Evolutionary conservation across 2,113 vertebrate species (phyloP).

Genomic region (Hypocryptadius cinnamomeus): DNA sequence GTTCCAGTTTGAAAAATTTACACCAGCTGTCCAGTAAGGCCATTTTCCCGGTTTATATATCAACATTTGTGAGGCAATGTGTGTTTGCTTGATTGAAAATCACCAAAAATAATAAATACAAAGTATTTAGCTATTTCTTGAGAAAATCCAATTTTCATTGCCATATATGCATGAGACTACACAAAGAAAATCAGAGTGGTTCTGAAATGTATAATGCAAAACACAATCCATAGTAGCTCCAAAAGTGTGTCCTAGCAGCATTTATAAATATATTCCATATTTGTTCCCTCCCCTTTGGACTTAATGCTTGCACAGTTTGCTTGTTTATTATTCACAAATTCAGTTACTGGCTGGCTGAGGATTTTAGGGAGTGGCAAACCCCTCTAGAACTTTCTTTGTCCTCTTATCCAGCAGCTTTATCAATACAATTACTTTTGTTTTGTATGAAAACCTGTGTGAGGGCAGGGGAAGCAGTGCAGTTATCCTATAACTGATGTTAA

Average conservation of each 20-base stretch:
- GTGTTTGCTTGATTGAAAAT: neutral
- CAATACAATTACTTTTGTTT: neutral
- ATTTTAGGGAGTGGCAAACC: neutral
- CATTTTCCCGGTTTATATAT: neutral
- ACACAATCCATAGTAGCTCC: neutral
- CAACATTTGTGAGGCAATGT: neutral
- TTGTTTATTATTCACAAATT: neutral
- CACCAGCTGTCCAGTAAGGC: neutral
- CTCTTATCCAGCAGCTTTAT: neutral
- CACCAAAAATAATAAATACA: neutral
- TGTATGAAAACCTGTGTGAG: neutral
- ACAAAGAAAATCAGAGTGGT: neutral
- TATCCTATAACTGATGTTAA: neutral
- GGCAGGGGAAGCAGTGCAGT: neutral
- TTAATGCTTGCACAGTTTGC: neutral
- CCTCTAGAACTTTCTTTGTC: neutral
- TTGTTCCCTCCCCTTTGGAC: neutral
- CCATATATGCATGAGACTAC: neutral
- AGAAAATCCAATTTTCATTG: neutral
- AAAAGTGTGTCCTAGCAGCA: neutral
- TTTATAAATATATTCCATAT: neutral
- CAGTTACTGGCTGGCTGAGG: neutral
- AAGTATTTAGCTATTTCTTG: neutral
- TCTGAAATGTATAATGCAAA: neutral
- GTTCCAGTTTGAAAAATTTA: neutral